Evolutionary conservation across 2,113 vertebrate genomes (phyloP).

Genomic region (Tor tambroides): DNA sequence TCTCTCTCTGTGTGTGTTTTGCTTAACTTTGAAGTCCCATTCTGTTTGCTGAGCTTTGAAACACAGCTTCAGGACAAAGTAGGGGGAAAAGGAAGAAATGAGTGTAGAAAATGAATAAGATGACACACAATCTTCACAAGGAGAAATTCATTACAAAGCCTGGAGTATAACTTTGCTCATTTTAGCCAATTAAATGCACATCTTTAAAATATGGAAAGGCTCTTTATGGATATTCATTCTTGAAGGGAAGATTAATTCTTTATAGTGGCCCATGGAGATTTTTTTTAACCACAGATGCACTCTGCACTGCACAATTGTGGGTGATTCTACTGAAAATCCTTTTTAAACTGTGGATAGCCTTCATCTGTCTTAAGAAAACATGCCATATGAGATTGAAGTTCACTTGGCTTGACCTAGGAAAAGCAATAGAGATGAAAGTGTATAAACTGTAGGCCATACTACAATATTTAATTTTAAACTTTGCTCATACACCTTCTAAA

Average conservation of each 20-base stretch:
- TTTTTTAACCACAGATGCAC: not conserved
- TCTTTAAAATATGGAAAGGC: conserved; percentile 52
- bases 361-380: not conserved
- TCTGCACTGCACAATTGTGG: not conserved
- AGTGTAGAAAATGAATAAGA: not conserved
- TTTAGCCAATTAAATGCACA: conserved; percentile 59
- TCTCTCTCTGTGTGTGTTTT: not conserved
- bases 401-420: not conserved
- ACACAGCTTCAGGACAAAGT: conserved; percentile 34
- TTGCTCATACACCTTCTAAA: not conserved
- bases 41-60: conserved; percentile 38
- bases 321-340: not conserved
- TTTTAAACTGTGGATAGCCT: not conserved
- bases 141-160: conserved; percentile 54
- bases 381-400: not conserved
- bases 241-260: conserved; percentile 50
- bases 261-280: conserved; percentile 36
- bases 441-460: not conserved
- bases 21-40: conserved; percentile 42
- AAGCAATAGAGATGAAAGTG: not conserved
- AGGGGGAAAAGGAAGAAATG: not conserved
- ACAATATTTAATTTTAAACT: not conserved
- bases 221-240: conserved; percentile 47
- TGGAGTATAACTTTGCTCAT: conserved; percentile 49
- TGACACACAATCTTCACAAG: conserved; percentile 24